Percentiles rank a stretch among this genome's conserved stretches.
Conservation (phyloP, 92 coral and sea anemone species). For the Actinostola sp. region DNA sequence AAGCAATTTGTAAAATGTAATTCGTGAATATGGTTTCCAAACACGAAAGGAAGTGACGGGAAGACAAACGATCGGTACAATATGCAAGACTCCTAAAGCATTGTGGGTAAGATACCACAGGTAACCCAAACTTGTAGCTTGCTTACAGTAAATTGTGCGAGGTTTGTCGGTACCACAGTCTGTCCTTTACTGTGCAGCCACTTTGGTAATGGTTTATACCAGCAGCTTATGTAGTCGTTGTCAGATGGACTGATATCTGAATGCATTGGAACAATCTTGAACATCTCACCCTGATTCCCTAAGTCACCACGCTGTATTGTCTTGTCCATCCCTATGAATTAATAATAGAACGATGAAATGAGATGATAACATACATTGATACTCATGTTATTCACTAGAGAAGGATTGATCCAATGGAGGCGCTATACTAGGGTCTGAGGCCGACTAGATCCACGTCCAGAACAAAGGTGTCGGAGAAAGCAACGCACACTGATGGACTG, state of each 20-base stretch:
- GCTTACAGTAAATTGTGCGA: conserved; percentile 81
- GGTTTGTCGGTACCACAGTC: conserved; percentile 85
- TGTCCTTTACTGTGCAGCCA: conserved; percentile 97
- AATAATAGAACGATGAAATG: no score
- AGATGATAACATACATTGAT: background rate
- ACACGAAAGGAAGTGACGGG: no score
- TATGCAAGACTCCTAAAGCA: no score
- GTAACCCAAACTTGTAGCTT: background rate
- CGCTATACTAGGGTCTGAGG: no score
- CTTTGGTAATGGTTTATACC: conserved; percentile 82
- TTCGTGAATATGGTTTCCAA: no score
- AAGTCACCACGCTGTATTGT: conserved; percentile 88
- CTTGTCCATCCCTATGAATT: conserved; percentile 82
- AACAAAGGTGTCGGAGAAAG: no score
- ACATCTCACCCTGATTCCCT: conserved; percentile 90
- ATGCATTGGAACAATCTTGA: conserved; percentile 94
- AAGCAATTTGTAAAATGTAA: no score
- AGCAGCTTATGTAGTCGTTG: conserved; percentile 86
- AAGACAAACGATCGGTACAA: no score
- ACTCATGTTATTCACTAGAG: background rate
- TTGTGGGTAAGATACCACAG: background rate
- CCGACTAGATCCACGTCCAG: no score
- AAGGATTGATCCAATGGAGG: no score
- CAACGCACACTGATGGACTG: no score
- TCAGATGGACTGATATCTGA: conserved; percentile 79